Base-by-base conservation (phyloP, 1,140 invertebrate species). In the Sycophila sp. region DNA sequence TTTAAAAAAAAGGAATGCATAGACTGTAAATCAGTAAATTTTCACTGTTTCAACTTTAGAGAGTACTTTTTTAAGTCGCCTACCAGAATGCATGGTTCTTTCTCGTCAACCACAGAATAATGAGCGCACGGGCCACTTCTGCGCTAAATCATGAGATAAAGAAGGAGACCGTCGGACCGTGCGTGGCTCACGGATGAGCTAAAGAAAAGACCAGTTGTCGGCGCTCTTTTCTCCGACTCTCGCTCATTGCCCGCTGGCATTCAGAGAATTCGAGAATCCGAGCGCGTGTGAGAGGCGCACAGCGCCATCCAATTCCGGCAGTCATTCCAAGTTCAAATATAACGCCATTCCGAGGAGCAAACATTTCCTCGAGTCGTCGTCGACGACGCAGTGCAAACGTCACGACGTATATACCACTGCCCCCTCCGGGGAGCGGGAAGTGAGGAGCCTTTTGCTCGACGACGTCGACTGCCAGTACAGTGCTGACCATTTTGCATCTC, bases 251-350 rank as follows among this genome's bases (percentile, higher is more conserved):
- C 8, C 11, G 34, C 24, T 4, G 42, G 24, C 11, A 60, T 26
- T 28, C 22, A 60, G 22, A 24, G 34, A 58, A 38, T 32, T 53
- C n/a, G 51, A 8, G 51, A n/a, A n/a, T n/a, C n/a, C n/a, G 8
- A 7, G 26, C 28, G 30, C 19, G 60, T 15, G 28, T 24, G 62
- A 38, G 47, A 51, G 17, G 36, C 38, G 51, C 45, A 64, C 32
- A 15, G 36, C 70, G 72, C 75, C 77, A 77, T 80, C 74, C 75
- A 83, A 83, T 82, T 83, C 73, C 69, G 76, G 64, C 73, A 76
- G 80, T 81, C 79, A 81, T 81, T 83, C 78, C 78, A 82, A 81
- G 80, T 80, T 76, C 76, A 83, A 81, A 83, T 75, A 80, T 80
- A 79, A 80, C 78, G 76, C 74, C 75, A 81, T 81, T 81, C 75